Evolutionary conservation across 2,888 invertebrate genomes (phyloP), one percentile per base, ranked within the genome.

Genomic region (Epinotia demarniana): DNA sequence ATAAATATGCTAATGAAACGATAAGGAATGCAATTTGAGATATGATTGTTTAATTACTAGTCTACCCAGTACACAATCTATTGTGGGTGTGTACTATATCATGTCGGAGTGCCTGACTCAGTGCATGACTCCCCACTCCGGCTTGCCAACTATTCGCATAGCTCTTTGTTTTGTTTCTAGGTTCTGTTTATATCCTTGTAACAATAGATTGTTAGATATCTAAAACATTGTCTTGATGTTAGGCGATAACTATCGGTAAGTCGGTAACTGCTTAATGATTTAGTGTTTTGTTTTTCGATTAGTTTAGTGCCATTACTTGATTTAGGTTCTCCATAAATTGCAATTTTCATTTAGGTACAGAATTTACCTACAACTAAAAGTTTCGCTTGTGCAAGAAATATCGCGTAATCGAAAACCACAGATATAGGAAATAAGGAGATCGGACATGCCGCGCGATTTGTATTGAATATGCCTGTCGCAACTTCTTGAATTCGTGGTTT

Each of bases 131-230:
- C 64, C 63, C 18, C 57, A 46, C 60, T 67, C 64, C 27, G 77
- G 77, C 78, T 64, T 75, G 77, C 75, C 71, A 72, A 70, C 77
- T 33, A 78, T 78, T 72, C 77, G 74, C 66, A 74, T 78, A 66
- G 73, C 73, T 58, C 58, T 61, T 66, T 73, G 73, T 71, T 77
- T 71, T 66, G 69, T 73, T 67, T 71, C 58, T 70, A 39, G 53
- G 13, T 66, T 53, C 64, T 61, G 62, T 27, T 68, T 68, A 68
- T 68, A 68, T 68, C 68, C 39, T 33, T 6, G 53, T 53, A n/a
- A 16, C 33, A 33, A 68, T 12, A 11, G 27, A 70, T 61, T 69
- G 60, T 53, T 53, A 62, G 61, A 62, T 62, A 61, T 71, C 61
- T 61, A 8, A 18, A 62, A 62, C 70, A 33, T 61, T 71, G 70